Base-by-base conservation (phyloP, 2,113 vertebrate genomes). In the Murina feae region DNA sequence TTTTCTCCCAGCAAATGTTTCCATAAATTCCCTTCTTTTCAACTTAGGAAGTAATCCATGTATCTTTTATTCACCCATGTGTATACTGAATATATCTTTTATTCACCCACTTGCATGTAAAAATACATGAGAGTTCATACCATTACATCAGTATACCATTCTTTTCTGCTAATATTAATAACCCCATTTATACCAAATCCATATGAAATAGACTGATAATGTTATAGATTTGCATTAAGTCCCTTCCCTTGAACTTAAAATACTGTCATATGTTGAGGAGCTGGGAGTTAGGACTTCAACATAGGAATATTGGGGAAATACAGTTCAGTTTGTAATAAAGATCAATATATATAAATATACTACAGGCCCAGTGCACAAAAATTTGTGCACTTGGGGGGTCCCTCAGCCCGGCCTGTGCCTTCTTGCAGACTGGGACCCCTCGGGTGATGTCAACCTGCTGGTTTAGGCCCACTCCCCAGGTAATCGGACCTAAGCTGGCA, bases 1-100 rank as follows among this genome's bases (percentile, higher is more conserved):
- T 88, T 88, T 95, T 74, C 42, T 42, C 68, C 58, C 28, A n/a
- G 39, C n/a, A 91, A 90, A 75, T 53, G 32, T 89, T 87, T 71
- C 80, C 30, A 30, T 60, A 82, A 83, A 86, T 75, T 88, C 39
- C 58, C 91, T 83, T 37, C 85, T 89, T 96, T 80, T 68, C 60
- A 86, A 55, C 18, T 86, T 32, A 51, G 2, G 35, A 68, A 89
- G 32, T n/a, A 66, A 72, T 37, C 21, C 55, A 53, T 90, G 91
- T 30, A 37, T 72, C 75, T 83, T 49, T 8, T 55, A 49, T 82
- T 76, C 51, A 49, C 39, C 17, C 35, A 23, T 2, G 2, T 39
- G 44, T 37, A 7, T 25, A 16, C 75, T 21, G 53, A 49, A 74
- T 11, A 4, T 20, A 72, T 82, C 74, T 53, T 91, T 84, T 63